Conservation (phyloP, 2,113 vertebrate species). For the Melanotaenia duboulayi region DNA sequence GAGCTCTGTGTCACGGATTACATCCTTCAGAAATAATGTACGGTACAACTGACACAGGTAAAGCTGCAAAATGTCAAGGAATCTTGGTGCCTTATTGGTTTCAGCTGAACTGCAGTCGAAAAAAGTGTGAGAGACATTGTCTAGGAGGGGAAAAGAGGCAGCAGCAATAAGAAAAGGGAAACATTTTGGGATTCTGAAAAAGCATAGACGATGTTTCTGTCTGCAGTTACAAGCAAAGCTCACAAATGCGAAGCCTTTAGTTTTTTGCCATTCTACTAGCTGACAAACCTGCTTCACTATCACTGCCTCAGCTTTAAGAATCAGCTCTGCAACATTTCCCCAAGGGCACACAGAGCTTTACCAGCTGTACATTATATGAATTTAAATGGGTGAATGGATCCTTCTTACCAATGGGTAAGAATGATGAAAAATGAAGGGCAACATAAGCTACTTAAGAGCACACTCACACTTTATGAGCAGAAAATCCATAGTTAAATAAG, state of each 20-base stretch:
- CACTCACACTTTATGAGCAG: background rate
- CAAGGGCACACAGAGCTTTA: background rate
- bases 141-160: conserved; percentile 39
- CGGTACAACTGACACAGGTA: conserved; percentile 64
- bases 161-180: conserved; percentile 12
- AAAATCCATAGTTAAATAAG: background rate
- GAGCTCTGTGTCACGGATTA: conserved; percentile 76
- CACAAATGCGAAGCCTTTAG: background rate
- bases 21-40: conserved; percentile 65
- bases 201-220: conserved; percentile 14
- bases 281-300: background rate
- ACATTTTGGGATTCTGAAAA: conserved; percentile 29
- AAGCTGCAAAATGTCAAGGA: conserved; percentile 75
- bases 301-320: background rate
- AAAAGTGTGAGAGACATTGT: conserved; percentile 33
- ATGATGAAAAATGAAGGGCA: too few species aligned
- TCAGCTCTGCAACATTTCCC: background rate
- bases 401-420: background rate
- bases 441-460: too few species aligned
- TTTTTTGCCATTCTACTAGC: conserved; percentile 5
- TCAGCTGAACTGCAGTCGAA: conserved; percentile 33
- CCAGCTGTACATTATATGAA: background rate
- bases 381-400: background rate
- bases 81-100: conserved; percentile 67
- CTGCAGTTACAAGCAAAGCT: conserved; percentile 3